These are phyloP conservation scores for Scaptomyza tumidula DNA, from an alignment of 2,888 invertebrate genomes.

Conservation along the genomic window DNA sequence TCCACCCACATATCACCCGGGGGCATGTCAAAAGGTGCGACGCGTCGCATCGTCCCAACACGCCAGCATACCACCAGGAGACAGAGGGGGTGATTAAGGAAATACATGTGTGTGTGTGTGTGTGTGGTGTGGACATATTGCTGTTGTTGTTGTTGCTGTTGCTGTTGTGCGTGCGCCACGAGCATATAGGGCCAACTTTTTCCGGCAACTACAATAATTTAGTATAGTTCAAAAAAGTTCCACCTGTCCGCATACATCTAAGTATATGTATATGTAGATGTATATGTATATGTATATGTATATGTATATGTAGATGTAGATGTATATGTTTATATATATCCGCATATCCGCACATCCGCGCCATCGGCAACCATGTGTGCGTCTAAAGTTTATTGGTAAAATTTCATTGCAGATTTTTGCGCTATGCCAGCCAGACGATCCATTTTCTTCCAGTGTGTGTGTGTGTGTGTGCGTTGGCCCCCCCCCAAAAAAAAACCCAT, in stretches of 20 bases:
- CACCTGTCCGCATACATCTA: slow-evolving; percentile 61
- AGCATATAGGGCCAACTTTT: slow-evolving; percentile 60
- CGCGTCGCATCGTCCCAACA: slow-evolving; percentile 17
- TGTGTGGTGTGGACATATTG: slow-evolving; percentile 24
- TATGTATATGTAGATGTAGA: slow-evolving; percentile 32
- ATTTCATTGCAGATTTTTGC: slow-evolving; percentile 78
- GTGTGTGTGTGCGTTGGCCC: slow-evolving; percentile 17
- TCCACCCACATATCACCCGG: not conserved
- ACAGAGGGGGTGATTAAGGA: not conserved
- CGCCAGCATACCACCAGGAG: slow-evolving; percentile 13
- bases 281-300: slow-evolving; percentile 46
- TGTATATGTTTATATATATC: slow-evolving; percentile 41
- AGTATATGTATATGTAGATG: slow-evolving; percentile 28
- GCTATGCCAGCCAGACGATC: slow-evolving; percentile 41
- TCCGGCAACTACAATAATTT: slow-evolving; percentile 76
- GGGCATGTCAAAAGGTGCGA: slow-evolving; percentile 69
- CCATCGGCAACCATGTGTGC: slow-evolving; percentile 38
- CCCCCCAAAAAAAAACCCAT: slow-evolving; percentile 3
- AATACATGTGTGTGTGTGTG: not conserved
- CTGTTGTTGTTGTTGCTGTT: slow-evolving; percentile 8
- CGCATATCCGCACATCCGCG: slow-evolving; percentile 7
- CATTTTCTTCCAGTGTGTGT: slow-evolving; percentile 23
- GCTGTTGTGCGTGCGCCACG: slow-evolving; percentile 17
- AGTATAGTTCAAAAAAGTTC: slow-evolving; percentile 78
- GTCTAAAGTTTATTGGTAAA: slow-evolving; percentile 76